Conservation (phyloP, 2,797 vertebrate species). For the Molossus molossus region DNA sequence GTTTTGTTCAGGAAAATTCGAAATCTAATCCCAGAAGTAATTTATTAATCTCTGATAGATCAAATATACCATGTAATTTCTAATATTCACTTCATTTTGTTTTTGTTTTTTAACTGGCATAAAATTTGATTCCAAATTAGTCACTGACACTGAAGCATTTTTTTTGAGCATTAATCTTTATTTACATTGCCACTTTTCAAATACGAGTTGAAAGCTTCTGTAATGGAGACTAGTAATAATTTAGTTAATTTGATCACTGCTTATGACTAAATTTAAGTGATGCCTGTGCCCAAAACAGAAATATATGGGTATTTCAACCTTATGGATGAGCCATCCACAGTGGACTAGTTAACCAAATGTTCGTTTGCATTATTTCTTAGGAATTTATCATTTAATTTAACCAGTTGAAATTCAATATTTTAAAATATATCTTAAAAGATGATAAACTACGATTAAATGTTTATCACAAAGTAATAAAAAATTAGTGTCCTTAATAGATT, state of each 20-base stretch:
- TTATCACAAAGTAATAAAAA: constrained; percentile 17
- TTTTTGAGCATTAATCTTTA: neutral
- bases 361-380: neutral
- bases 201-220: neutral
- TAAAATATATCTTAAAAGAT: neutral
- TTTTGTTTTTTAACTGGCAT: neutral
- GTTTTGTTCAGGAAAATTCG: neutral
- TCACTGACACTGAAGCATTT: constrained; percentile 5
- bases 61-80: neutral
- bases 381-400: constrained; percentile 34
- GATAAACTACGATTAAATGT: neutral
- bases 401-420: neutral
- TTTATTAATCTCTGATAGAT: neutral
- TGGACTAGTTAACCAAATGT: neutral
- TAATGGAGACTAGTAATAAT: neutral
- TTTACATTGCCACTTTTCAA: neutral
- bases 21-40: neutral
- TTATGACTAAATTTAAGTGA: neutral
- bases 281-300: neutral
- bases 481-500: neutral
- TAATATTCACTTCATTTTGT: neutral
- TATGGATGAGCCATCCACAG: neutral
- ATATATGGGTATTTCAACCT: neutral
- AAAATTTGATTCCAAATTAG: neutral
- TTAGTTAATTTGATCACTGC: neutral